Base-by-base conservation (phyloP, 37 sponge, comb jelly and placozoan species). In the Aplysina aerophoba region DNA sequence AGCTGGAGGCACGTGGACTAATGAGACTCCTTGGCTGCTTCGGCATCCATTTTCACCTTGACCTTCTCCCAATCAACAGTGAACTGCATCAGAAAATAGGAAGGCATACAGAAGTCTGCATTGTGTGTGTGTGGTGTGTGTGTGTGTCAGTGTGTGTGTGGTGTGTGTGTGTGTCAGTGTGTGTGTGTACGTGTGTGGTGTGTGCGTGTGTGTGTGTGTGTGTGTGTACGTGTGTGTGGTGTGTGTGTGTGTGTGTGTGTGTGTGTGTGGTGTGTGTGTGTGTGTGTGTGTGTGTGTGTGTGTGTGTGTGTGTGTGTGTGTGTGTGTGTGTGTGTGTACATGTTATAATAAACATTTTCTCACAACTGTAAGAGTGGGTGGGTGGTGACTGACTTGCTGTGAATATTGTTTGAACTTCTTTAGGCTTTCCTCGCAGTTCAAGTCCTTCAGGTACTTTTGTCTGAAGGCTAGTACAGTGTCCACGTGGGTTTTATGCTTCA, bases 381-480 rank as follows among this genome's bases (percentile, higher is more conserved):
- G 59, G 59, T n/a, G n/a, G n/a, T n/a, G n/a, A n/a, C n/a, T n/a
- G n/a, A n/a, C n/a, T n/a, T n/a, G 71, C 33, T 86, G 88, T 37
- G 87, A 24, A 74, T 86, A 98, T 34, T 97, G 89, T 35, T 28
- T 41, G 63, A 95, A 95, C 50, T 85, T 68, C 30, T 89, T 88
- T 19, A 94, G 81, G 24, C 75, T 89, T 67, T 98, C 98, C 53
- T 95, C 53, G 59, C 81, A 71, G 38, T 91, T 91, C 17, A 98
- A 55, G 17, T 90, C 89, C 15, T 68, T 22, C 58, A 98, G 85
- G 59, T 95, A 90, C 66, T 81, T 89, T 41, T 95, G 94, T 34
- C 96, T 85, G 82, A 77, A 95, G 56, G 91, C 98, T 68, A 98
- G 73, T 28, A 98, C 98, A 33, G 98, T 98, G 84, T 98, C 98